These are phyloP conservation scores for Drosophila ironensis DNA, from an alignment of 1,140 invertebrate species.

Conservation along the genomic window DNA sequence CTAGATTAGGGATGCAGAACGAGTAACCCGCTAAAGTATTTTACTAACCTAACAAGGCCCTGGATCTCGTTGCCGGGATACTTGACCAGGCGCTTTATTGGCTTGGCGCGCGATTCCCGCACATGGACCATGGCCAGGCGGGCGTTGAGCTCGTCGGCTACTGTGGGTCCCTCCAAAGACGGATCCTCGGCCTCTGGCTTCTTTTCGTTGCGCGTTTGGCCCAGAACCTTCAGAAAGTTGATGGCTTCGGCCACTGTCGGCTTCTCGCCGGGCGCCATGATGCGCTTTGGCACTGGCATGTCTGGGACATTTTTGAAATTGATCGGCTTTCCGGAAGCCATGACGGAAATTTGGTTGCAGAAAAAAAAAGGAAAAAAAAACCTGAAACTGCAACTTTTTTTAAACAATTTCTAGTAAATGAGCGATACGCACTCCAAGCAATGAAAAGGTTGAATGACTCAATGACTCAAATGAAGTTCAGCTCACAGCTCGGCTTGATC, in stretches of 20 bases:
- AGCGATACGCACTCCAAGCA: background rate
- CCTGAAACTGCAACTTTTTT: no score
- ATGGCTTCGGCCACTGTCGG: constrained; percentile 34
- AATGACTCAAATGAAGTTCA: constrained; percentile 3
- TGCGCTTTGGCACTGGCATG: constrained; percentile 14
- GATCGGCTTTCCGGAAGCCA: constrained; percentile 43
- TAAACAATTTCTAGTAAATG: constrained; percentile 1
- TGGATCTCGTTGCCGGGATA: constrained; percentile 34
- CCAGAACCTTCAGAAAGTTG: constrained; percentile 30
- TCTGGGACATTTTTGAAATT: constrained; percentile 46
- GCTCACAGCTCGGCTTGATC: constrained; percentile 5
- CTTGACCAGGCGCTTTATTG: constrained; percentile 60
- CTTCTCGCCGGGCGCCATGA: constrained; percentile 38
- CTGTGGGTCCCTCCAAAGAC: constrained; percentile 35
- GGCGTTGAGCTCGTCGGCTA: constrained; percentile 65
- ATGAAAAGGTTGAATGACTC: background rate
- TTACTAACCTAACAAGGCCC: constrained; percentile 37
- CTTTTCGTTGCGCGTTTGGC: background rate
- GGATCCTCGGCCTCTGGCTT: background rate
- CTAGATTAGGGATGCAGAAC: background rate
- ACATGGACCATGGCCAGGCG: constrained; percentile 56
- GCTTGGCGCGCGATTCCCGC: constrained; percentile 47
- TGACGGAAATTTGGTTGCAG: constrained; percentile 1
- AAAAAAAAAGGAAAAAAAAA: constrained; percentile 8
- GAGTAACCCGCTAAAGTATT: no score